Percentiles rank a stretch among this genome's conserved stretches.
These are phyloP conservation scores for Pachydiplax longipennis DNA, from an alignment of 2,888 invertebrate genomes.

Conservation along the genomic window DNA sequence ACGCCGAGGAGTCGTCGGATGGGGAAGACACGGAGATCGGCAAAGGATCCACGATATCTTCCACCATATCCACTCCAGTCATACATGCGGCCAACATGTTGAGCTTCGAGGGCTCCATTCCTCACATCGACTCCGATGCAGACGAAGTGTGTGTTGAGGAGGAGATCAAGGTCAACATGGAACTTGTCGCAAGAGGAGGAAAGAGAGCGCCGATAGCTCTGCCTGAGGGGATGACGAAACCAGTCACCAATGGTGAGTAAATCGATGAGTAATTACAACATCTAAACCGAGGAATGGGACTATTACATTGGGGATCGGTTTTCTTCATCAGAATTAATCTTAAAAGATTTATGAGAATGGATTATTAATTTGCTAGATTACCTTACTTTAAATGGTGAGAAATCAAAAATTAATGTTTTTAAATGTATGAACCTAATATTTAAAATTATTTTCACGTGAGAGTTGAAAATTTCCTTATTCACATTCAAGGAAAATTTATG, in stretches of 20 bases:
- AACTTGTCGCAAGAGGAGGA: slow-evolving; percentile 53
- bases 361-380: too few species aligned
- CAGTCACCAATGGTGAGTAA: background rate
- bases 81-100: slow-evolving; percentile 67
- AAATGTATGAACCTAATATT: too few species aligned
- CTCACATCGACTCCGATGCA: slow-evolving; percentile 77
- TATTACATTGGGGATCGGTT: too few species aligned
- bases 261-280: background rate
- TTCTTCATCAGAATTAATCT: too few species aligned
- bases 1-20: slow-evolving; percentile 55
- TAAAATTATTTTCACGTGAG: too few species aligned
- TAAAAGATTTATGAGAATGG: too few species aligned
- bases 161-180: slow-evolving; percentile 54
- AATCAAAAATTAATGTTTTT: too few species aligned
- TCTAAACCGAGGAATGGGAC: too few species aligned
- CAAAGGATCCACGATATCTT: background rate
- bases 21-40: slow-evolving; percentile 55
- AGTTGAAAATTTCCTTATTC: too few species aligned
- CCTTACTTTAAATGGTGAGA: too few species aligned
- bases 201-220: background rate
- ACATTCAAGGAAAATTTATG: too few species aligned
- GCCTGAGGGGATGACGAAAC: background rate
- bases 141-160: slow-evolving; percentile 61
- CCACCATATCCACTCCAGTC: slow-evolving; percentile 56
- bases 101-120: slow-evolving; percentile 72